Percentiles rank a stretch among this genome's conserved stretches.
Conservation (phyloP, 2,888 invertebrate genomes). For the Athrips mouffetella region DNA sequence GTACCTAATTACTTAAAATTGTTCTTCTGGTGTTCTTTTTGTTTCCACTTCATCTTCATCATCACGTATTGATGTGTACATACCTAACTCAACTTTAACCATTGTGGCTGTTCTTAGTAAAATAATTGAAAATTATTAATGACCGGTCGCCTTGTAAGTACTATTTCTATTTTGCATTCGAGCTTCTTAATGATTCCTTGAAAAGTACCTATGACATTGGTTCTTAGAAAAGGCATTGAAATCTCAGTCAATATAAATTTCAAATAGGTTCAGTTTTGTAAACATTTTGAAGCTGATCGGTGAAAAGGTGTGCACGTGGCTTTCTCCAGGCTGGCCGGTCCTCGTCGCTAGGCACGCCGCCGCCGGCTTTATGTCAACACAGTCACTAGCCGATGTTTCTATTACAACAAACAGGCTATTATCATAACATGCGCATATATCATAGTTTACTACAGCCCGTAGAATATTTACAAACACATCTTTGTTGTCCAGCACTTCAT, state of each 20-base stretch:
- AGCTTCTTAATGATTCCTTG: neutral
- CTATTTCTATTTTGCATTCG: constrained; percentile 6
- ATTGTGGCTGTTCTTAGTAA: constrained; percentile 5
- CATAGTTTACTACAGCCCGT: constrained; percentile 9
- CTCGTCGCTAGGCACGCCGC: constrained; percentile 3
- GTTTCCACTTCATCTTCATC: constrained; percentile 1
- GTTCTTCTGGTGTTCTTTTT: neutral
- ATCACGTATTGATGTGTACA: neutral
- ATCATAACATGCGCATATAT: constrained; percentile 5
- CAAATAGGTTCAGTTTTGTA: neutral
- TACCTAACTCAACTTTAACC: constrained; percentile 5
- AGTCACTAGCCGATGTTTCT: constrained; percentile 3
- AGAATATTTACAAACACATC: constrained; percentile 18
- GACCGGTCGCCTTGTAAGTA: neutral
- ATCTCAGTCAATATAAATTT: neutral
- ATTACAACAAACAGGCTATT: neutral
- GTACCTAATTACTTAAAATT: neutral
- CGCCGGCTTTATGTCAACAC: neutral
- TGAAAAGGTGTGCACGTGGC: constrained; percentile 11
- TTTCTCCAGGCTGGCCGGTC: neutral
- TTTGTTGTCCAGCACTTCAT: neutral
- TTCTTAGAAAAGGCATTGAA: neutral
- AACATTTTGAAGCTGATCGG: constrained; percentile 1
- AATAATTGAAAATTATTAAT: constrained; percentile 9
- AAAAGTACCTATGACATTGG: neutral